Evolutionary conservation across 92 coral and sea anemone species (phyloP).

Genomic region (Zoanthus sociatus): DNA sequence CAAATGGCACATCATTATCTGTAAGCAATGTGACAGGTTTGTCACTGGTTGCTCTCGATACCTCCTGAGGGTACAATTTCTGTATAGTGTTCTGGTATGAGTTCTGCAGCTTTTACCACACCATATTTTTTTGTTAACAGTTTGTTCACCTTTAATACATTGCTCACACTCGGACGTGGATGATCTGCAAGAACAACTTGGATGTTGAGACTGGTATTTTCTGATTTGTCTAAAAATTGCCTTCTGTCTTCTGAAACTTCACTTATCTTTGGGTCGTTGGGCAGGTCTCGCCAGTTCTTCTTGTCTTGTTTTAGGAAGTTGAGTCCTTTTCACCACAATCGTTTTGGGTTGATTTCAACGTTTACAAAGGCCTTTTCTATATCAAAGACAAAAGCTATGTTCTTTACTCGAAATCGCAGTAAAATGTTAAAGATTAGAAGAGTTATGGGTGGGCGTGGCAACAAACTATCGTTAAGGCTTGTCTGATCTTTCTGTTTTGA

Average conservation of each 20-base stretch:
- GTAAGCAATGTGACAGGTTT: too few relatives aligned
- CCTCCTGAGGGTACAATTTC: too few relatives aligned
- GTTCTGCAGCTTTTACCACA: too few relatives aligned
- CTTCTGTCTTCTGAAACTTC: background rate
- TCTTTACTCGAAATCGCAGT: conserved; percentile 39
- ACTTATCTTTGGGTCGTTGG: background rate
- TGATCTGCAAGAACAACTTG: background rate
- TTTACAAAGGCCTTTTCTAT: conserved; percentile 49
- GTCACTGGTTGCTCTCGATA: too few relatives aligned
- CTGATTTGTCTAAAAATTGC: background rate
- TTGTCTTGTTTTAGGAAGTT: background rate
- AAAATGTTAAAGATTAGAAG: conserved; percentile 38
- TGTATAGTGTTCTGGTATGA: too few relatives aligned
- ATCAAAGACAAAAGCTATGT: conserved; percentile 30
- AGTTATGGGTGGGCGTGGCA: conserved; percentile 31
- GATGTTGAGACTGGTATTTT: conserved; percentile 18
- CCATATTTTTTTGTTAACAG: too few relatives aligned
- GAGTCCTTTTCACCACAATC: conserved; percentile 19
- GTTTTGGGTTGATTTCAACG: conserved; percentile 43
- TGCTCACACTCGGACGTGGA: background rate
- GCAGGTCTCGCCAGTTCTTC: conserved; percentile 30
- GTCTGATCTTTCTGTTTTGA: conserved; percentile 24
- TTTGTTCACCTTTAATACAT: background rate
- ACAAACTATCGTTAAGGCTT: conserved; percentile 40
- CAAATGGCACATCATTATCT: too few relatives aligned